Percentiles rank a stretch among this genome's conserved stretches.
Conservation (phyloP, 2,797 vertebrate genomes). For the Scolopax rusticola region DNA sequence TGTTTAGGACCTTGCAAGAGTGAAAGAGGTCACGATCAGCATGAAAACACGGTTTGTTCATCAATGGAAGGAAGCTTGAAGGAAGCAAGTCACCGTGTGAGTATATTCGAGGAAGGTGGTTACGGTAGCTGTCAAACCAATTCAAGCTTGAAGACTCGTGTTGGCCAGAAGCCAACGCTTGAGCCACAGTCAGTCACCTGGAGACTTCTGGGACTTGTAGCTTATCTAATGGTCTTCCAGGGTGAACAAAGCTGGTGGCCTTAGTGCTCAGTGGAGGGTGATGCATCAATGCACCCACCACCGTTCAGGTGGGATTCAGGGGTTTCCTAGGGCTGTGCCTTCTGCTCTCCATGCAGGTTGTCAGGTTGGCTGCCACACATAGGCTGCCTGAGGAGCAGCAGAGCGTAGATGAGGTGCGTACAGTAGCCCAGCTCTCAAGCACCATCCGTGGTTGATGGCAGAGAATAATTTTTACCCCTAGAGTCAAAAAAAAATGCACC, state of each 20-base stretch:
- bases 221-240: background rate
- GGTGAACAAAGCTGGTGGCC: background rate
- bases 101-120: background rate
- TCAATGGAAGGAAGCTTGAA: background rate
- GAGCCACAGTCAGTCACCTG: background rate
- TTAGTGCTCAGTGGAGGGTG: background rate
- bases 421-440: background rate
- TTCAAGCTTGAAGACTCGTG: background rate
- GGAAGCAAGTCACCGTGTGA: background rate
- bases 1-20: background rate
- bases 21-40: background rate
- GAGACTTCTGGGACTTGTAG: background rate
- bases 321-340: background rate
- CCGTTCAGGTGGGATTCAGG: background rate
- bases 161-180: background rate
- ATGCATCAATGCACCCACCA: background rate
- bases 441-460: background rate
- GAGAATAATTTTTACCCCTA: background rate
- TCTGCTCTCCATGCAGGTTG: accelerated
- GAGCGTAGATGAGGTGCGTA: background rate
- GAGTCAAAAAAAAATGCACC: background rate
- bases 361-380: accelerated
- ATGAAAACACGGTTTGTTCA: background rate
- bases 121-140: background rate
- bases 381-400: background rate